A percentile compares a stretch with the other conserved stretches of the same genome.
Evolutionary conservation across 2,797 vertebrate species (phyloP).

Genomic region (Anableps anableps): DNA sequence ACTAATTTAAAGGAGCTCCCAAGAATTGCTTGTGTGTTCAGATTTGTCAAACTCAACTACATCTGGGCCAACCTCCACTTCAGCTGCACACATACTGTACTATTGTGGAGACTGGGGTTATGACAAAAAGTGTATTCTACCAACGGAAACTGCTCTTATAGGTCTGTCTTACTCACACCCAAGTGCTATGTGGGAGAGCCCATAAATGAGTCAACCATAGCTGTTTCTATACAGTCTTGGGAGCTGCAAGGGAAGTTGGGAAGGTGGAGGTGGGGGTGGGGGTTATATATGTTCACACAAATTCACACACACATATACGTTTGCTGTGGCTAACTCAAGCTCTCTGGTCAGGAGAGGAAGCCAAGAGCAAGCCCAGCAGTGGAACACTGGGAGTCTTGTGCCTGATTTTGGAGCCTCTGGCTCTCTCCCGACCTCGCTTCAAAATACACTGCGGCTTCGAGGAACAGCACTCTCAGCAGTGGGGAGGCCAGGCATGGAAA

Average conservation of each 20-base stretch:
- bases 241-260: conserved; percentile 26
- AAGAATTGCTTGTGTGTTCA: conserved; percentile 68
- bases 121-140: conserved; percentile 64
- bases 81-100: conserved; percentile 57
- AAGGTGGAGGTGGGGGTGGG: conserved; percentile 43
- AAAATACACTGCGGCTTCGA: conserved; percentile 85
- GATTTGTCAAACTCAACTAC: conserved; percentile 70
- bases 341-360: conserved; percentile 76
- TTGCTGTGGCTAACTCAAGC: conserved; percentile 74
- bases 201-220: conserved; percentile 71
- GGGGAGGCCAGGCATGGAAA: conserved; percentile 82
- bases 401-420: conserved; percentile 78
- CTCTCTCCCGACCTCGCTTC: conserved; percentile 81
- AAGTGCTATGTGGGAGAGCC: conserved; percentile 66
- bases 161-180: conserved; percentile 66
- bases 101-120: conserved; percentile 41
- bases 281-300: conserved; percentile 60
- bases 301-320: conserved; percentile 58
- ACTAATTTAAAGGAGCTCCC: conserved; percentile 76
- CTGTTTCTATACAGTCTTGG: conserved; percentile 69
- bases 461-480: conserved; percentile 87
- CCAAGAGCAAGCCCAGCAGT: conserved; percentile 80
- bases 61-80: conserved; percentile 70
- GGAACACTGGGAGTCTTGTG: conserved; percentile 81
- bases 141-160: conserved; percentile 48